These are phyloP conservation scores for Ceratotherium simum DNA, from an alignment of 2,113 vertebrate genomes.

Conservation along the genomic window DNA sequence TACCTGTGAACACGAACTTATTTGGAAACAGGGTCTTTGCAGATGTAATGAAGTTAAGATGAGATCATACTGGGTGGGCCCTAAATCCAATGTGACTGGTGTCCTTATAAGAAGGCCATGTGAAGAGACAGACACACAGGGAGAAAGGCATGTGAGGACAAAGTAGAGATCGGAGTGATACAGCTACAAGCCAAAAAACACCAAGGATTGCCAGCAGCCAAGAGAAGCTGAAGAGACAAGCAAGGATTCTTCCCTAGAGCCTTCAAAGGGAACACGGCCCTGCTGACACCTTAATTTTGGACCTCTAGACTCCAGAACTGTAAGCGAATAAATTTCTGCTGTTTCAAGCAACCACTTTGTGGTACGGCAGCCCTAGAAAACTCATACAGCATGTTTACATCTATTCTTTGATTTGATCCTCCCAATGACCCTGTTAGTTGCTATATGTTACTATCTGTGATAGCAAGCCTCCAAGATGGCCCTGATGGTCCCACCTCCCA, in stretches of 20 bases:
- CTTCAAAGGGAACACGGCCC: background rate
- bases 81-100: background rate
- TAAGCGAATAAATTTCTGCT: no score
- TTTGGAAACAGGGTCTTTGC: background rate
- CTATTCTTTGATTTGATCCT: background rate
- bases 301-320: no score
- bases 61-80: background rate
- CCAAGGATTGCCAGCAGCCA: background rate
- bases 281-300: background rate
- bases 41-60: background rate
- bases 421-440: background rate
- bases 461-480: background rate
- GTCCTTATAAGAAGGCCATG: background rate
- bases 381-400: background rate
- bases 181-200: accelerated
- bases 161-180: background rate
- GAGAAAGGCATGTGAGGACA: background rate
- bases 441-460: accelerated
- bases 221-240: background rate
- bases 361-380: background rate
- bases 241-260: background rate
- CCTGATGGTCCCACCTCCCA: background rate
- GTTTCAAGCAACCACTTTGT: background rate
- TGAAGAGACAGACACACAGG: background rate
- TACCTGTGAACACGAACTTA: background rate